Evolutionary conservation across 2,888 invertebrate genomes (phyloP).

Genomic region (Apomyelois bistriatella): DNA sequence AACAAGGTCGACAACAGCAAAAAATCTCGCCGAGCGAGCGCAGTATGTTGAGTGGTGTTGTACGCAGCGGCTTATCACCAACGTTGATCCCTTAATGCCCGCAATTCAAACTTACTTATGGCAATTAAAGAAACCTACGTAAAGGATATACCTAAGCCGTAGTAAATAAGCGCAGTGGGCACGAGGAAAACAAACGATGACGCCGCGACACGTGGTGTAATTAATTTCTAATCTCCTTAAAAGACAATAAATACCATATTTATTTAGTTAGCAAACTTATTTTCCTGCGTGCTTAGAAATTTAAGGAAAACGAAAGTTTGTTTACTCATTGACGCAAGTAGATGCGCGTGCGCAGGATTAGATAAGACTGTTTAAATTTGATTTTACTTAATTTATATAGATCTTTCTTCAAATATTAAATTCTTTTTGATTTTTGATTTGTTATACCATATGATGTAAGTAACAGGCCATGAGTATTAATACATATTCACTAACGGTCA

Average conservation of each 20-base stretch:
- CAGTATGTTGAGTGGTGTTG: too few relatives aligned
- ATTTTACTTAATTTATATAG: too few relatives aligned
- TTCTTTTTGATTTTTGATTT: too few relatives aligned
- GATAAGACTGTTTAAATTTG: too few relatives aligned
- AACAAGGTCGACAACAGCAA: background rate
- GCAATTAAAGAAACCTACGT: background rate
- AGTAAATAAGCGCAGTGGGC: background rate
- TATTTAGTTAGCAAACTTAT: background rate
- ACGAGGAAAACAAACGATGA: background rate
- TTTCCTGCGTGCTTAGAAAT: background rate
- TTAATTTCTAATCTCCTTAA: slow-evolving; percentile 1
- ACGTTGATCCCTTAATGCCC: background rate
- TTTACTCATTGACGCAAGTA: too few relatives aligned
- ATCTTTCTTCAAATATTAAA: too few relatives aligned
- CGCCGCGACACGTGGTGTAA: background rate
- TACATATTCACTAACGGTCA: too few relatives aligned
- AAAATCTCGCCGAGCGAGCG: background rate
- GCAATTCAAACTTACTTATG: slow-evolving; percentile 1
- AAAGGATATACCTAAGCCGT: too few relatives aligned
- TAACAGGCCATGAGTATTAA: too few relatives aligned
- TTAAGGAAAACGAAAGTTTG: too few relatives aligned
- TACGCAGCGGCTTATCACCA: background rate
- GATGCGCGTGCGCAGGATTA: too few relatives aligned
- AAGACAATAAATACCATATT: background rate
- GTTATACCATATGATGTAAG: too few relatives aligned